phyloP scores from a whole-genome alignment of 1,140 invertebrate species.

The Phthorimaea operculella region DNA sequence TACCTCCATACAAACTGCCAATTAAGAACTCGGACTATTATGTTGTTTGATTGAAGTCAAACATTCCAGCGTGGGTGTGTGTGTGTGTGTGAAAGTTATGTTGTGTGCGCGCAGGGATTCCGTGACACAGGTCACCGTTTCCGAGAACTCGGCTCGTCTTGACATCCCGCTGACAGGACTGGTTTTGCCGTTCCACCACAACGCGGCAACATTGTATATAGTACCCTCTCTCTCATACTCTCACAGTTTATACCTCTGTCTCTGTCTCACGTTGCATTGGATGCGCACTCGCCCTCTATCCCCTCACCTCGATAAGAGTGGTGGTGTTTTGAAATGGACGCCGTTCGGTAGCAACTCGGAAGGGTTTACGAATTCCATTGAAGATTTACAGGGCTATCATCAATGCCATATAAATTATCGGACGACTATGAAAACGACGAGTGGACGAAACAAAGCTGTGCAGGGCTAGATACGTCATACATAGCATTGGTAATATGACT shows the following conservation, averaged over 20 bases:
- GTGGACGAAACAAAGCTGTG: not conserved
- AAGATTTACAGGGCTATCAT: slow-evolving; percentile 24
- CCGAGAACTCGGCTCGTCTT: slow-evolving; percentile 63
- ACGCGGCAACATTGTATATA: slow-evolving; percentile 51
- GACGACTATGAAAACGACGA: not conserved
- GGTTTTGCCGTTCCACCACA: slow-evolving; percentile 58
- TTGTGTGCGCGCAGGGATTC: slow-evolving; percentile 57
- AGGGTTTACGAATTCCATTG: slow-evolving; percentile 56
- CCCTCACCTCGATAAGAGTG: slow-evolving; percentile 50
- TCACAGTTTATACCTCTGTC: slow-evolving; percentile 17
- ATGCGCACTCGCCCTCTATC: slow-evolving; percentile 59
- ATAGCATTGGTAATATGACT: not conserved
- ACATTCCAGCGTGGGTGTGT: slow-evolving; percentile 16
- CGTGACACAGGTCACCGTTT: slow-evolving; percentile 67
- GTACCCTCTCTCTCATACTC: slow-evolving; percentile 32
- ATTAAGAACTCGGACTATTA: too few relatives aligned
- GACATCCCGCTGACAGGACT: slow-evolving; percentile 66
- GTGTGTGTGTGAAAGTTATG: slow-evolving; percentile 26
- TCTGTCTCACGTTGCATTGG: slow-evolving; percentile 36
- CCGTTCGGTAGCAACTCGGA: slow-evolving; percentile 53
- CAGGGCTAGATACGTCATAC: not conserved
- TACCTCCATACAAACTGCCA: too few relatives aligned
- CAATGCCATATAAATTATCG: not conserved
- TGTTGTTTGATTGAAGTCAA: slow-evolving; percentile 18
- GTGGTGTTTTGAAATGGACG: slow-evolving; percentile 52